A percentile compares a stretch with the other conserved stretches of the same genome.
These are phyloP conservation scores for Haliclystus octoradiatus DNA, from an alignment of 30 jellyfish, hydroid and myxozoan genomes.

Conservation along the genomic window DNA sequence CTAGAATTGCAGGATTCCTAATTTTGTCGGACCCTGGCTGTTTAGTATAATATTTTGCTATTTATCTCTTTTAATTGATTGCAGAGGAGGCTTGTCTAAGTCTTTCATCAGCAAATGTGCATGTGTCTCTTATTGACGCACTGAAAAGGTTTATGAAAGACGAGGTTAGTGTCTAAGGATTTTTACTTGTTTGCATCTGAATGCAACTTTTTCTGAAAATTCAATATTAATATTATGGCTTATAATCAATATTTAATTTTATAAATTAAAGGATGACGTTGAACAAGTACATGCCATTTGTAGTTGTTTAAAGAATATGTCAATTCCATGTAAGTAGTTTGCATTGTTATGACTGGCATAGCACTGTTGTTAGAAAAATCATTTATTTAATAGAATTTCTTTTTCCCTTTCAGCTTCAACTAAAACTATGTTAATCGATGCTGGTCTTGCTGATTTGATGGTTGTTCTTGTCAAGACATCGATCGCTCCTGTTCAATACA, in stretches of 20 bases:
- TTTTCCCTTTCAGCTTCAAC: conserved; percentile 30
- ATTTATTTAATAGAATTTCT: too few relatives aligned
- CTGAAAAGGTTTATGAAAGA: neutral
- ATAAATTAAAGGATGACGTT: neutral
- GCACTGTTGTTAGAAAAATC: too few relatives aligned
- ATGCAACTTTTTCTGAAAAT: too few relatives aligned
- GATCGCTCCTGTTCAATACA: conserved; percentile 55
- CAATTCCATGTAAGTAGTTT: conserved; percentile 85
- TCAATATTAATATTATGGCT: too few relatives aligned
- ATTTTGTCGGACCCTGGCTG: too few relatives aligned
- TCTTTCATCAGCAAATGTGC: neutral
- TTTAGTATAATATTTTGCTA: too few relatives aligned
- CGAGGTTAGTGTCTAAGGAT: conserved; percentile 1
- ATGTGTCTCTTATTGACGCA: conserved; percentile 4
- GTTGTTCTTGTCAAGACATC: conserved; percentile 16
- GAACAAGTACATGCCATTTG: conserved; percentile 69
- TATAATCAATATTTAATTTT: too few relatives aligned
- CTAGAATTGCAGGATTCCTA: too few relatives aligned
- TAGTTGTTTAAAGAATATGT: conserved; percentile 64
- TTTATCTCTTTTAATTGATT: neutral
- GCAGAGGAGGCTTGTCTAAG: conserved; percentile 16
- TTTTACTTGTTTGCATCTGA: too few relatives aligned
- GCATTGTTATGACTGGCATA: too few relatives aligned
- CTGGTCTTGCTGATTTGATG: conserved; percentile 57
- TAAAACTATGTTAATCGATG: conserved; percentile 33